Evolutionary conservation across 1,140 invertebrate species (phyloP).

Genomic region (Megalopta genalis): DNA sequence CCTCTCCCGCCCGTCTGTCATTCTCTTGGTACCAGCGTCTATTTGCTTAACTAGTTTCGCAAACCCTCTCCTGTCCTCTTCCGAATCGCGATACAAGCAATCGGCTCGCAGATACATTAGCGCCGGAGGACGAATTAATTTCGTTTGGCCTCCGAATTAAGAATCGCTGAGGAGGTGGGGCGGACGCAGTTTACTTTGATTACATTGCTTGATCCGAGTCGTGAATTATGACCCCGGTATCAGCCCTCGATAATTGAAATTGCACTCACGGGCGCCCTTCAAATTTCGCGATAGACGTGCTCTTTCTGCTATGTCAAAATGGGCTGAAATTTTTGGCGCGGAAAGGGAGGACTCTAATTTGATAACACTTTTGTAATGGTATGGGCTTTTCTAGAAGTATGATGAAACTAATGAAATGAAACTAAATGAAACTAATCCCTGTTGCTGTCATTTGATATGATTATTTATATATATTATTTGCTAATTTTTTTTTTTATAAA

Average conservation of each 20-base stretch:
- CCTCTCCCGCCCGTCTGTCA: not conserved
- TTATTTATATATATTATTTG: too few species aligned
- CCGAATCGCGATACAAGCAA: constrained; percentile 61
- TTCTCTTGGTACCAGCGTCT: constrained; percentile 51
- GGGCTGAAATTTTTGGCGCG: too few species aligned
- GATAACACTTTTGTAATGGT: too few species aligned
- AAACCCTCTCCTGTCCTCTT: constrained; percentile 38
- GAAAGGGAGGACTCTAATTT: too few species aligned
- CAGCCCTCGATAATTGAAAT: not conserved
- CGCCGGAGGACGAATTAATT: constrained; percentile 73
- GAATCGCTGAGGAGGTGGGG: constrained; percentile 42
- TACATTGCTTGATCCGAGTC: not conserved
- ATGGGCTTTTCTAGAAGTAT: too few species aligned
- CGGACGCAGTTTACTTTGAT: constrained; percentile 56
- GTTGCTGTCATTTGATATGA: too few species aligned
- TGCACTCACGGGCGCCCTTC: constrained; percentile 8
- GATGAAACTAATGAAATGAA: too few species aligned
- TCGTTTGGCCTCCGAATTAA: constrained; percentile 65
- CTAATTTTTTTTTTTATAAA: too few species aligned
- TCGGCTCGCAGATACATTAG: constrained; percentile 66
- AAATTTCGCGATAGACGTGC: not conserved
- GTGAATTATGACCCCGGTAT: not conserved
- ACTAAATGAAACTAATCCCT: too few species aligned
- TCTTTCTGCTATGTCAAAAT: constrained; percentile 2
- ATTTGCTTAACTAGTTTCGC: constrained; percentile 75